Evolutionary conservation across 2,797 vertebrate genomes (phyloP), one percentile per base, ranked within the genome.

Genomic region (Buphagus erythrorhynchus): DNA sequence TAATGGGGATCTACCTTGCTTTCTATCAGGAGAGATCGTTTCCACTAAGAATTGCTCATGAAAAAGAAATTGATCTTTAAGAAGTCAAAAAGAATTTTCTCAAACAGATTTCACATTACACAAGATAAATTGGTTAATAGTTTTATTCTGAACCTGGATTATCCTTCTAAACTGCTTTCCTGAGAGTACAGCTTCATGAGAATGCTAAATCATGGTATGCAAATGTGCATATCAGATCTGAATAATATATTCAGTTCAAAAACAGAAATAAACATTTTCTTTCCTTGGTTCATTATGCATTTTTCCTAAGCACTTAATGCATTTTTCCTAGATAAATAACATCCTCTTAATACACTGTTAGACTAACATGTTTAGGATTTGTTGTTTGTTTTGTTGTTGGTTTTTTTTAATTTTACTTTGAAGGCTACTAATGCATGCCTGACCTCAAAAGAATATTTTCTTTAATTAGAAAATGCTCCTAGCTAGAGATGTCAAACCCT

Each of bases 401-500:
- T 5, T 36, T 42, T 18, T 43, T n/a, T 13, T 4, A 5, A 28
- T 62, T 82, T 69, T 57, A 25, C 66, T 91, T 88, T 80, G 57
- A 71, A 71, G 38, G 28, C 11, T 69, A 46, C 55, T 69, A 58
- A 58, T 73, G 25, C n/a, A 92, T 52, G 75, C 12, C n/a, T 93
- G 69, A 89, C 55, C 72, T 90, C 65, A 57, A 82, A 90, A 86
- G 29, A 82, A 57, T 72, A 74, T 88, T 87, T 78, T 75, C 79
- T 86, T 88, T 91, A 90, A 90, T 83, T 94, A 77, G 57, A 95
- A 95, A 90, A 54, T 72, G 78, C 72, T 83, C 38, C 82, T 63
- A 88, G 68, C 65, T 88, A 90, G 61, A 83, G 4, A 82, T 80
- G 72, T 77, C 78, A 88, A 93, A 67, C 5, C 28, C 29, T 55